phyloP scores from a whole-genome alignment of 2,797 vertebrate genomes.

The Syndactyla subalaris region DNA sequence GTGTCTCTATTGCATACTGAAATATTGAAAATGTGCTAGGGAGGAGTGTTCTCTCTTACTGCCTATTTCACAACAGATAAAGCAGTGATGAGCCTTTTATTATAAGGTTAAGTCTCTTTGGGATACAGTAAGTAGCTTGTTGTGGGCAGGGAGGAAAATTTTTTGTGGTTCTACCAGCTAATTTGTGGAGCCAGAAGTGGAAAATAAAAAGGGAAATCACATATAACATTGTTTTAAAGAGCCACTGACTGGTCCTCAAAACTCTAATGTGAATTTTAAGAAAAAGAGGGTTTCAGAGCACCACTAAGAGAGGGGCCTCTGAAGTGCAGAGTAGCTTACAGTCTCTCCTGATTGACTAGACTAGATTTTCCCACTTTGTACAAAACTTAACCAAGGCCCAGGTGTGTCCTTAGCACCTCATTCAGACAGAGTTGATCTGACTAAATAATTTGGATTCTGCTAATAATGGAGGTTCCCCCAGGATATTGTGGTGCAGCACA shows the following conservation, averaged over 20 bases:
- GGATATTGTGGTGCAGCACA: not conserved
- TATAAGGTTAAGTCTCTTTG: not conserved
- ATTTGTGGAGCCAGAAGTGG: not conserved
- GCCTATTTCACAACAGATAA: not conserved
- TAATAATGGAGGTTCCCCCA: not conserved
- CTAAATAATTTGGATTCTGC: not conserved
- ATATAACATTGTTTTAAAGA: not conserved
- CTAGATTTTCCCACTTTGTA: not conserved
- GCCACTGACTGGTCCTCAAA: not conserved
- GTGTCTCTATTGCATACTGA: not conserved
- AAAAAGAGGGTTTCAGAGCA: not conserved
- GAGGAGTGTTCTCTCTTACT: not conserved
- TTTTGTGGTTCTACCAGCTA: not conserved
- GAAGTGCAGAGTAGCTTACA: not conserved
- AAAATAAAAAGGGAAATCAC: not conserved
- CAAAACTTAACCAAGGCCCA: not conserved
- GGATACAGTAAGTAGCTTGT: not conserved
- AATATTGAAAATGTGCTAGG: not conserved
- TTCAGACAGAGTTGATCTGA: not conserved
- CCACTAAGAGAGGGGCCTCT: not conserved
- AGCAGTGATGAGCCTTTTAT: not conserved
- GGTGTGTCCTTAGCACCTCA: not conserved
- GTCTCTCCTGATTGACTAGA: not conserved
- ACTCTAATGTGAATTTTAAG: not conserved
- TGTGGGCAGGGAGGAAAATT: not conserved